A percentile compares a stretch with the other conserved stretches of the same genome.
These are phyloP conservation scores for Apis dorsata DNA, from an alignment of 1,140 invertebrate genomes.

Conservation along the genomic window DNA sequence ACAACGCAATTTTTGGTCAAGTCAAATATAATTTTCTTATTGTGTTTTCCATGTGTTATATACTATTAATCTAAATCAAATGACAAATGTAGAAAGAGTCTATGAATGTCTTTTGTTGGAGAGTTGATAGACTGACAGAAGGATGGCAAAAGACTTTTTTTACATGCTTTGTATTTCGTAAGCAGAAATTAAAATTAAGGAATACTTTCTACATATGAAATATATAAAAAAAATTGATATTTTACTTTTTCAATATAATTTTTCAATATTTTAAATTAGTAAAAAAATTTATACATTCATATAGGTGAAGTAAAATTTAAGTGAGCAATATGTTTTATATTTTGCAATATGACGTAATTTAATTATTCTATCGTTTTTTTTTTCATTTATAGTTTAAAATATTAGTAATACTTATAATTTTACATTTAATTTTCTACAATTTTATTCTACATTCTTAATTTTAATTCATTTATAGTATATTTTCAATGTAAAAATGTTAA, in stretches of 20 bases:
- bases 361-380: neutral
- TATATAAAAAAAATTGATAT: neutral
- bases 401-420: neutral
- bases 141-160: conserved; percentile 11
- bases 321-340: neutral
- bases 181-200: neutral
- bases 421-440: neutral
- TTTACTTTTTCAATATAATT: conserved; percentile 3
- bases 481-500: neutral
- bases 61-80: neutral
- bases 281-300: neutral
- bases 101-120: conserved; percentile 2
- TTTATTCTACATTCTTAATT: neutral
- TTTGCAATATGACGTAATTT: neutral
- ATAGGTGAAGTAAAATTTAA: neutral
- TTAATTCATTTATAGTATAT: neutral
- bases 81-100: conserved; percentile 2
- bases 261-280: conserved; percentile 20
- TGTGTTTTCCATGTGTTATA: conserved; percentile 14
- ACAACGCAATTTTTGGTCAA: neutral
- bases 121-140: neutral
- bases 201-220: conserved; percentile 8
- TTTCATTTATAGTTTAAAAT: neutral
- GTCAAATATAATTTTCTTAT: neutral
- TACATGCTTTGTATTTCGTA: conserved; percentile 11